Evolutionary conservation across 2,888 invertebrate genomes (phyloP).

Genomic region (Tetranychus truncatus): DNA sequence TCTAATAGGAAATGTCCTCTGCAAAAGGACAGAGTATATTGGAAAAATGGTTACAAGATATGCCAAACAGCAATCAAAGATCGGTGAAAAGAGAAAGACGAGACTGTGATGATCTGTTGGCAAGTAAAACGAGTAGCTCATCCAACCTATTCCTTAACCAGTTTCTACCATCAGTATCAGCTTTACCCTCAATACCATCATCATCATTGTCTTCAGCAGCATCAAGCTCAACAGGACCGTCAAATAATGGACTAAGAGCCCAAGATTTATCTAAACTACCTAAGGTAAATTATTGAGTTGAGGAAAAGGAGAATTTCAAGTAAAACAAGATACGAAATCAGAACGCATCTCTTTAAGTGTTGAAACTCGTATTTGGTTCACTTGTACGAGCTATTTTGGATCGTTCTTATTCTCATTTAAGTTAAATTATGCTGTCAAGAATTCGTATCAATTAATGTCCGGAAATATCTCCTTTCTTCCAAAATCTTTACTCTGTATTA

Average conservation of each 20-base stretch:
- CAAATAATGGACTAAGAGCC: background rate
- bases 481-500: background rate
- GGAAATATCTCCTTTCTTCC: background rate
- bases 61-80: conserved; percentile 16
- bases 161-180: background rate
- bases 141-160: background rate
- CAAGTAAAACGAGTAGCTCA: conserved; percentile 7
- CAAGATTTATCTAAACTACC: conserved; percentile 1
- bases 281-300: background rate
- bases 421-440: too few species aligned
- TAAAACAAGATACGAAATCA: background rate
- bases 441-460: too few species aligned
- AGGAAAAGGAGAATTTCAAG: background rate
- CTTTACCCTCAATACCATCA: conserved; percentile 6
- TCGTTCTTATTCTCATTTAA: too few species aligned
- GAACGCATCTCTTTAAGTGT: too few species aligned
- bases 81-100: conserved; percentile 17
- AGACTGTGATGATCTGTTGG: conserved; percentile 16
- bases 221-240: background rate
- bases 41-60: conserved; percentile 20
- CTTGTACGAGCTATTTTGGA: too few species aligned
- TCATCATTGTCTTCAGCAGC: conserved; percentile 6
- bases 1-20: conserved; percentile 13
- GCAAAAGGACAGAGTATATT: conserved; percentile 8
- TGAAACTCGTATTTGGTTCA: too few species aligned